phyloP scores from a whole-genome alignment of 2,888 invertebrate species.

The Trachelus troglodyta region DNA sequence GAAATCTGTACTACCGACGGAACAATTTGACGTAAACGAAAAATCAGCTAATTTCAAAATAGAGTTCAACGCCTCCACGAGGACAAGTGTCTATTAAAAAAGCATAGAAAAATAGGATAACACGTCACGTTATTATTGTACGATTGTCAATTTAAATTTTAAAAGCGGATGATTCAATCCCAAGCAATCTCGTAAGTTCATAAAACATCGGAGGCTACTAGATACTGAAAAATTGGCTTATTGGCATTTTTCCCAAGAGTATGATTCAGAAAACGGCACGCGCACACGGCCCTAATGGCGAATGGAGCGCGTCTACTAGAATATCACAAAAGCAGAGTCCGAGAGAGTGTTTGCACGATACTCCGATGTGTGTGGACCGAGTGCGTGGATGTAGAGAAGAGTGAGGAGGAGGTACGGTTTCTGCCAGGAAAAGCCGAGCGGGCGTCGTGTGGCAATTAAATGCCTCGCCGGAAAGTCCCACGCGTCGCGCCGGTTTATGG shows the following conservation, averaged over 20 bases:
- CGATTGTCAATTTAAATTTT: neutral
- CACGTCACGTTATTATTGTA: neutral
- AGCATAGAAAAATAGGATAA: neutral
- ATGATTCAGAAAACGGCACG: neutral
- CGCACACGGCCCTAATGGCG: neutral
- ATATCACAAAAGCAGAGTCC: neutral
- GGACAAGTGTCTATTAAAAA: neutral
- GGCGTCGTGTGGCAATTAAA: slow-evolving; percentile 3
- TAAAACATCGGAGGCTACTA: neutral
- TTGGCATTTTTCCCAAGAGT: neutral
- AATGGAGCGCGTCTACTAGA: neutral
- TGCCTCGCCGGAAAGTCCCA: slow-evolving; percentile 30
- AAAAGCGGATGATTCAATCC: neutral
- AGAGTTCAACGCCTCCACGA: neutral
- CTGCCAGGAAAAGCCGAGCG: slow-evolving; percentile 2
- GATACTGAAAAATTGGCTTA: neutral
- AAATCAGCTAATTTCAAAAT: neutral
- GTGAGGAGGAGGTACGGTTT: neutral
- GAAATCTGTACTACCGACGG: no score
- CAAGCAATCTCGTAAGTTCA: neutral
- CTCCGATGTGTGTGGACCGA: neutral
- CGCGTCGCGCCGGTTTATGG: slow-evolving; percentile 29
- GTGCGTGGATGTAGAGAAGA: neutral
- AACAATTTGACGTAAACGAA: no score
- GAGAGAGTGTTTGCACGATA: neutral